These are phyloP conservation scores for Campoplex nolae DNA, from an alignment of 2,888 invertebrate genomes.

Conservation along the genomic window DNA sequence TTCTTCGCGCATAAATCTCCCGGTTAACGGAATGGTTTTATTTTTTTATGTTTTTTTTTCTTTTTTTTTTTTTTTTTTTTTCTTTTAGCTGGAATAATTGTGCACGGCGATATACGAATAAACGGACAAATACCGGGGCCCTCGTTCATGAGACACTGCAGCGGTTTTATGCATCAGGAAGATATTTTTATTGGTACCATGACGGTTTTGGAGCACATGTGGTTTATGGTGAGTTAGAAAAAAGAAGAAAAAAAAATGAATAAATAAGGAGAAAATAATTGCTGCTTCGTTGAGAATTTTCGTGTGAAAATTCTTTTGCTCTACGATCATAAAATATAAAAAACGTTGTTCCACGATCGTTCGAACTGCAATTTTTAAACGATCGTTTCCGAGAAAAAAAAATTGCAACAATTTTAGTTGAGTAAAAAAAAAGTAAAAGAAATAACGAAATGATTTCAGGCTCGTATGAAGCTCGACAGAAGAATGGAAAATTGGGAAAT, in stretches of 20 bases:
- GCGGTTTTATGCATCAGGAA: constrained; percentile 96
- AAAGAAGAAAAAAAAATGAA: neutral
- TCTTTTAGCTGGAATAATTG: constrained; percentile 87
- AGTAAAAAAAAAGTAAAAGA: neutral
- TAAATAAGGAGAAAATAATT: neutral
- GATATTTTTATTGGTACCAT: constrained; percentile 94
- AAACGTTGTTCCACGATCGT: neutral
- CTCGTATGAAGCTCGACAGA: constrained; percentile 92
- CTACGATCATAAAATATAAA: neutral
- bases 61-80: constrained; percentile 26
- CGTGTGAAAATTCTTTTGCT: neutral
- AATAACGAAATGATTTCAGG: constrained; percentile 85
- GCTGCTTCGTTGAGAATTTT: neutral
- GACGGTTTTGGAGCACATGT: constrained; percentile 94
- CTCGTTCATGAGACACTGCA: constrained; percentile 91
- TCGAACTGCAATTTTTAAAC: too few relatives aligned
- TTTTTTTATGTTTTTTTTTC: constrained; percentile 1
- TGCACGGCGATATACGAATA: constrained; percentile 93
- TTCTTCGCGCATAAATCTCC: neutral
- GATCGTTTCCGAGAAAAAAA: too few relatives aligned
- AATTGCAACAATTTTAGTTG: too few relatives aligned
- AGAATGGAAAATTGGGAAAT: constrained; percentile 88
- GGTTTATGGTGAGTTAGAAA: constrained; percentile 89
- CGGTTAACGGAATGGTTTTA: neutral
- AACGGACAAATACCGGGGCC: constrained; percentile 90